Evolutionary conservation across 1,140 invertebrate genomes (phyloP).

Genomic region (Battus philenor): DNA sequence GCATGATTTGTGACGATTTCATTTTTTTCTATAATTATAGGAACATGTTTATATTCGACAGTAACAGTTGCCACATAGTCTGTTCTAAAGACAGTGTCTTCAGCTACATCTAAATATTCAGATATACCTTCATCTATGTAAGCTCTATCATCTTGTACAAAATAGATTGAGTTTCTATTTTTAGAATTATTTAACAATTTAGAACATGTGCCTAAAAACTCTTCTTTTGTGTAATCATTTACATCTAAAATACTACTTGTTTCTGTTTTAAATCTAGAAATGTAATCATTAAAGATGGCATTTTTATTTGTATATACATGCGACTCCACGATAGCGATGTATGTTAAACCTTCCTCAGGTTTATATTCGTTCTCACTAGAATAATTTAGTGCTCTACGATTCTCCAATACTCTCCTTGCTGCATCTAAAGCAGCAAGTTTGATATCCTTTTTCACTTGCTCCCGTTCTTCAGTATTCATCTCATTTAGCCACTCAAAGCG

Average conservation of each 20-base stretch:
- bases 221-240: background rate
- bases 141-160: too few relatives aligned
- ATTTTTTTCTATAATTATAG: background rate
- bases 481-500: conserved; percentile 40
- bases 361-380: conserved; percentile 18
- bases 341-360: conserved; percentile 34
- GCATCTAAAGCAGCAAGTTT: conserved; percentile 12
- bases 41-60: conserved; percentile 10
- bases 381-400: conserved; percentile 19
- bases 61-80: conserved; percentile 12
- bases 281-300: conserved; percentile 39
- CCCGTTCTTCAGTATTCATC: conserved; percentile 26
- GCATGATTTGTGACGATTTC: too few relatives aligned
- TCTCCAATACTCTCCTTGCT: conserved; percentile 4
- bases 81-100: background rate
- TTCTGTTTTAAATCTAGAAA: conserved; percentile 9
- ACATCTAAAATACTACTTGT: background rate
- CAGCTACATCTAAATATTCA: too few relatives aligned
- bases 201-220: too few relatives aligned
- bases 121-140: too few relatives aligned
- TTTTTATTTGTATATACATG: conserved; percentile 62
- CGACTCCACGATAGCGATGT: conserved; percentile 58
- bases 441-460: conserved; percentile 22
- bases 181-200: too few relatives aligned
- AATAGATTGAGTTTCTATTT: too few relatives aligned